Base-by-base conservation (phyloP, 2,797 vertebrate species). In the Gastrophryne carolinensis region DNA sequence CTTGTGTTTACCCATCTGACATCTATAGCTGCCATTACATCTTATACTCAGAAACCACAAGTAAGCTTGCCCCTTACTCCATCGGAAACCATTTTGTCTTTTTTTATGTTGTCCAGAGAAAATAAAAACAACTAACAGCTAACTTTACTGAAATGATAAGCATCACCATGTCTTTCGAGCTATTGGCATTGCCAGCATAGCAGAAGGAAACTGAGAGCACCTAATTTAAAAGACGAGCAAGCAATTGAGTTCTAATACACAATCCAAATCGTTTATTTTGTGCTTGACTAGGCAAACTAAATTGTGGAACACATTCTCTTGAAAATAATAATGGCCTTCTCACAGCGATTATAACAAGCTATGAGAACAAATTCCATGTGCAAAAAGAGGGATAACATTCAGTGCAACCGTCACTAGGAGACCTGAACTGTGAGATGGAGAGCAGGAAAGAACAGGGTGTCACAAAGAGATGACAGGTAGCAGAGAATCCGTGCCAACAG, bases 241-340 rank as follows among this genome's bases (percentile, higher is more conserved):
- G 62, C 30, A 52, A 34, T 53, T 35, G 19, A 47, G 29, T 53
- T 67, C 47, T 34, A 52, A 67, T 37, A 26, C 5, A 67, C 23
- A 12, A 19, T 32, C 65, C 30, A 67, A 67, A 67, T 54, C 32
- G 30, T 39, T 67, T 32, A 54, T 56, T 56, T 69, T 56, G n/a
- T 69, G 66, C 52, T 54, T 54, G 21, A 54, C 50, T 69, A 52
- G 23, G 17, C 52, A 41, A 41, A 56, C 50, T 13, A 27, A 57
- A 69, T 44, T 57, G 52, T 39, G 47, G 24, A 54, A 57, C 52
- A 56, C 35, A 57, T 39, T 54, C 15, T 10, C 13, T 24, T 69
- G n/a, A 65, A 65, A 52, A 52, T 52, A 50, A 52, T 66, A 21
- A 52, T 15, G n/a, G n/a, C 15, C 17, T 30, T 26, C 27, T 17